A percentile compares a stretch with the other conserved stretches of the same genome.
phyloP scores from a whole-genome alignment of 2,888 invertebrate genomes.

The Dicranocentrus wangi region DNA sequence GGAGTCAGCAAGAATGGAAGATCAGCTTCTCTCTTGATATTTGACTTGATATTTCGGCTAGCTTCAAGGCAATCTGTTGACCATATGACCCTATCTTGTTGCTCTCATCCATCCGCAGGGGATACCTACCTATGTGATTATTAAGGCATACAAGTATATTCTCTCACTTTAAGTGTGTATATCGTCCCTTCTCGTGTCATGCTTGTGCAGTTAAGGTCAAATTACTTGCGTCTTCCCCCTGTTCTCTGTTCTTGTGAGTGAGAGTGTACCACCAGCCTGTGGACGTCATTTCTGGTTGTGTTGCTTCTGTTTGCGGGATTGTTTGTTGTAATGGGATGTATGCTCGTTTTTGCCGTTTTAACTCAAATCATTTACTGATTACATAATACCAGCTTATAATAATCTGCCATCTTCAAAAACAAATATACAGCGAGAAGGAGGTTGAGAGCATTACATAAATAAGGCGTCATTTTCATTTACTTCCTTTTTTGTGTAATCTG shows the following conservation, averaged over 20 bases:
- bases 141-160: neutral
- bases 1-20: constrained; percentile 51
- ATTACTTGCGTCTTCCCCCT: constrained; percentile 48
- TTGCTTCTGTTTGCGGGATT: neutral
- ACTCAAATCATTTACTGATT: neutral
- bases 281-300: constrained; percentile 3
- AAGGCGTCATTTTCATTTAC: constrained; percentile 37
- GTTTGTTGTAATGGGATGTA: constrained; percentile 8
- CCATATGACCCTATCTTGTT: constrained; percentile 66
- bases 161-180: too few species aligned
- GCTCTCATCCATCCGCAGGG: constrained; percentile 45
- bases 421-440: neutral
- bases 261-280: constrained; percentile 36
- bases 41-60: constrained; percentile 21
- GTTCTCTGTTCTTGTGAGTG: too few species aligned
- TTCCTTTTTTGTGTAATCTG: neutral
- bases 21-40: constrained; percentile 36
- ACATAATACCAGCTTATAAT: constrained; percentile 2
- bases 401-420: neutral
- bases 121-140: constrained; percentile 25
- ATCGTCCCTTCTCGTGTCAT: constrained; percentile 53
- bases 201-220: constrained; percentile 44
- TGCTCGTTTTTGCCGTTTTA: neutral
- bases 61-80: constrained; percentile 59
- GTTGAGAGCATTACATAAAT: constrained; percentile 48